A percentile compares a stretch with the other conserved stretches of the same genome.
These are phyloP conservation scores for Aphidoletes aphidimyza DNA, from an alignment of 2,888 invertebrate species.

Conservation along the genomic window DNA sequence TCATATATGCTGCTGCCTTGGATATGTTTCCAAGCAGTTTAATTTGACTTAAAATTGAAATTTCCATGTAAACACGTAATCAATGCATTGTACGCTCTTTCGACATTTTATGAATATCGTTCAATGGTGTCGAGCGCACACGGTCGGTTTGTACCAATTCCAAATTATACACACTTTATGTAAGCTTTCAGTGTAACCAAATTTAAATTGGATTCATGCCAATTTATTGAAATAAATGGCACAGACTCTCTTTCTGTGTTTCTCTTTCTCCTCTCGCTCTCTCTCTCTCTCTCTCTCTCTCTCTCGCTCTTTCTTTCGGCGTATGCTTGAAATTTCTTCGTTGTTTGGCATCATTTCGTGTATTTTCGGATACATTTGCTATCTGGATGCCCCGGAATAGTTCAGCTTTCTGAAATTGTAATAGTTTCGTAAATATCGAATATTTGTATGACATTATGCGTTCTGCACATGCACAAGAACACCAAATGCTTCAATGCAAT, in stretches of 20 bases:
- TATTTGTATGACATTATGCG: not conserved
- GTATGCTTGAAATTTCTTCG: not conserved
- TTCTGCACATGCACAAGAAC: not conserved
- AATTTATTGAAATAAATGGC: conserved; percentile 47
- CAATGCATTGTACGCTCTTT: conserved; percentile 26
- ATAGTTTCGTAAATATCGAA: not conserved
- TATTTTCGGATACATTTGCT: not conserved
- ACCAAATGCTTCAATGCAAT: not conserved
- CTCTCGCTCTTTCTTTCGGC: too few species aligned
- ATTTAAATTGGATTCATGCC: conserved; percentile 53
- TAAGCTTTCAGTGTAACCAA: conserved; percentile 33
- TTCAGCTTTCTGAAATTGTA: not conserved
- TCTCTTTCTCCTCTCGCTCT: too few species aligned
- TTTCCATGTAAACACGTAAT: conserved; percentile 52
- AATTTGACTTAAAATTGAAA: conserved; percentile 40
- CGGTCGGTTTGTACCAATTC: not conserved
- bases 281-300: not conserved
- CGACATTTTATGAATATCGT: conserved; percentile 25
- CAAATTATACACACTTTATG: not conserved
- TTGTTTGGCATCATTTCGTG: not conserved
- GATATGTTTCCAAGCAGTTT: not conserved
- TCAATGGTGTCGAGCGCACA: not conserved
- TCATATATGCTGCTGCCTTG: not conserved
- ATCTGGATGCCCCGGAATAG: not conserved
- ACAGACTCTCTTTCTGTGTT: conserved; percentile 28